Evolutionary conservation across 2,888 invertebrate genomes (phyloP).

Genomic region (Incurvaria masculella): DNA sequence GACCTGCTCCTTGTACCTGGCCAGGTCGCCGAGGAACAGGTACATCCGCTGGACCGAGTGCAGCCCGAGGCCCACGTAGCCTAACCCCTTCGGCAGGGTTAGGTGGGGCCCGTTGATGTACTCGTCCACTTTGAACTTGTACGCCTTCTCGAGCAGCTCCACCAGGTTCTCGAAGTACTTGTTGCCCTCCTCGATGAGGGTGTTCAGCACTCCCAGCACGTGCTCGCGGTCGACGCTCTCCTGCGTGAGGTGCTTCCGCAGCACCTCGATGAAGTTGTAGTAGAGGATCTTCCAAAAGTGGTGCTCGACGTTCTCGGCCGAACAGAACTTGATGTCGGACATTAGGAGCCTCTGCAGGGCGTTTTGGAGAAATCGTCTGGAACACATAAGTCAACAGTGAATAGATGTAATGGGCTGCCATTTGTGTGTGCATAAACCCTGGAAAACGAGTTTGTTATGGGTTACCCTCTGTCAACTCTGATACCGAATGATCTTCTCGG

Average conservation of each 20-base stretch:
- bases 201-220: conserved; percentile 62
- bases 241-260: conserved; percentile 66
- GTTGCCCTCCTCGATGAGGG: conserved; percentile 76
- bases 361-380: conserved; percentile 61
- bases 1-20: conserved; percentile 84
- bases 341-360: conserved; percentile 65
- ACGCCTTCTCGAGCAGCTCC: conserved; percentile 68
- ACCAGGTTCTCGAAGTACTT: conserved; percentile 75
- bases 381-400: conserved; percentile 19
- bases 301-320: conserved; percentile 83
- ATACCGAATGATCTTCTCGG: no score
- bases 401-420: no score
- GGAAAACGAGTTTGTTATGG: no score
- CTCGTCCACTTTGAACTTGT: conserved; percentile 68
- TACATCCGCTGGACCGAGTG: conserved; percentile 85
- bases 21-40: conserved; percentile 88
- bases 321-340: conserved; percentile 82
- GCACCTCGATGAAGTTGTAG: conserved; percentile 81
- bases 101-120: conserved; percentile 58
- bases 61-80: conserved; percentile 70
- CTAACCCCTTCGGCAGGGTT: conserved; percentile 60
- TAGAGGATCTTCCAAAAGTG: conserved; percentile 90
- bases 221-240: conserved; percentile 61
- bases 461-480: no score
- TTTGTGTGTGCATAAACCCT: no score